These are phyloP conservation scores for Thamnaconus septentrionalis DNA, from an alignment of 2,113 vertebrate species.

Conservation along the genomic window DNA sequence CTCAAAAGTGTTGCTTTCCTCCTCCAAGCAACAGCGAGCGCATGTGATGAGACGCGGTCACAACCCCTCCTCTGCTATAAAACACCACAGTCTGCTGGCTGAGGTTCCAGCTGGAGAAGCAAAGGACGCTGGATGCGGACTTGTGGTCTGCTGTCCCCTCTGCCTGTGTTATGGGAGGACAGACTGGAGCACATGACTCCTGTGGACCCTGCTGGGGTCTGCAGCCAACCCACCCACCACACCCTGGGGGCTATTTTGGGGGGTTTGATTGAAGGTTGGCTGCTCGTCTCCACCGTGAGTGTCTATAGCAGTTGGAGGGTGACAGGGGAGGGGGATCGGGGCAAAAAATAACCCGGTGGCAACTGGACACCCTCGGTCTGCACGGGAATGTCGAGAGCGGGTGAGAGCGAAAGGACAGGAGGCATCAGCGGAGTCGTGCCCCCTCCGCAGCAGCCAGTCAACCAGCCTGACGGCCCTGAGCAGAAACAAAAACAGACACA, in stretches of 20 bases:
- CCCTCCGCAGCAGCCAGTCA: not conserved
- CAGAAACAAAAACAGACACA: slow-evolving; percentile 30
- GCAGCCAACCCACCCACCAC: slow-evolving; percentile 58
- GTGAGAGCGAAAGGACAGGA: slow-evolving; percentile 51
- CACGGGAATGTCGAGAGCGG: slow-evolving; percentile 61
- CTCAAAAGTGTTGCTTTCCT: slow-evolving; percentile 18
- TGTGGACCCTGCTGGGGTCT: slow-evolving; percentile 56
- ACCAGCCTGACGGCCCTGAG: no score
- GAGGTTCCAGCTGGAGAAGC: slow-evolving; percentile 4
- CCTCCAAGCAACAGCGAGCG: slow-evolving; percentile 25
- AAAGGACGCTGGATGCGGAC: slow-evolving; percentile 25
- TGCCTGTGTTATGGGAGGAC: slow-evolving; percentile 48
- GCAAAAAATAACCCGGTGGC: slow-evolving; percentile 72
- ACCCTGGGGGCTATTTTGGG: slow-evolving; percentile 83
- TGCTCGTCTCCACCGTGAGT: slow-evolving; percentile 42
- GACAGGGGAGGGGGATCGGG: slow-evolving; percentile 34
- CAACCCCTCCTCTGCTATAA: slow-evolving; percentile 5
- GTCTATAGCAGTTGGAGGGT: slow-evolving; percentile 38
- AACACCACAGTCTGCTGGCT: slow-evolving; percentile 21
- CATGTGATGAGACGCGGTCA: slow-evolving; percentile 43
- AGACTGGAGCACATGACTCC: slow-evolving; percentile 59
- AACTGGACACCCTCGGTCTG: slow-evolving; percentile 64
- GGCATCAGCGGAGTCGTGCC: slow-evolving; percentile 19
- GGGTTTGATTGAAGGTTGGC: slow-evolving; percentile 81
- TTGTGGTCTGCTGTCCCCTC: slow-evolving; percentile 28